These are phyloP conservation scores for Exephanes ischioxanthus DNA, from an alignment of 2,888 invertebrate species.

Conservation along the genomic window DNA sequence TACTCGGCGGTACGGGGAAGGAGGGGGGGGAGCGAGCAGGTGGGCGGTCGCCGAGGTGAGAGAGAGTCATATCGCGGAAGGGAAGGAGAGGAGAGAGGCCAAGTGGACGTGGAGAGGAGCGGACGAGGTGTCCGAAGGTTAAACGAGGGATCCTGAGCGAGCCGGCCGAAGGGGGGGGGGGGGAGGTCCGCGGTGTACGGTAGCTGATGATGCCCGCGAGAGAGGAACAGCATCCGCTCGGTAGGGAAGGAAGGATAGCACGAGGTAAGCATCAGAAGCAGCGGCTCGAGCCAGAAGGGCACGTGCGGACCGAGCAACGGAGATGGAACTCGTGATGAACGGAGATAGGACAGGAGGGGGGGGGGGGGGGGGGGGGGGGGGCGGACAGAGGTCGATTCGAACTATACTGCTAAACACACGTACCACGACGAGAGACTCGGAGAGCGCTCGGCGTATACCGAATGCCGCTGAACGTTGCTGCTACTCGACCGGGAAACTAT, in stretches of 20 bases:
- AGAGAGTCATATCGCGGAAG: slow-evolving; percentile 34
- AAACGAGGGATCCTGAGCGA: slow-evolving; percentile 43
- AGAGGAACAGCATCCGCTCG: slow-evolving; percentile 21
- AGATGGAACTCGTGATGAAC: slow-evolving; percentile 21
- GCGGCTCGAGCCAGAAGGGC: slow-evolving; percentile 49
- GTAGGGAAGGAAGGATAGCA: slow-evolving; percentile 25
- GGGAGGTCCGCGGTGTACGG: slow-evolving; percentile 10
- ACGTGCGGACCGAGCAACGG: slow-evolving; percentile 52
- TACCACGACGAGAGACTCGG: slow-evolving; percentile 2
- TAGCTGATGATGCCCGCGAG: slow-evolving; percentile 50
- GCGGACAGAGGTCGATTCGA: slow-evolving; percentile 31
- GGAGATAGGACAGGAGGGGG: slow-evolving; percentile 19
- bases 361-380: background rate
- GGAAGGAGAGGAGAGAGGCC: slow-evolving; percentile 42
- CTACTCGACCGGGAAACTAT: background rate
- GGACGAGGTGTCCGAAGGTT: slow-evolving; percentile 62
- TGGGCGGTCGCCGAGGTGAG: slow-evolving; percentile 11
- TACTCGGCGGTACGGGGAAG: background rate
- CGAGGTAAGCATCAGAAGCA: slow-evolving; percentile 24
- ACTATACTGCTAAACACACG: slow-evolving; percentile 9
- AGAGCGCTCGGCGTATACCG: slow-evolving; percentile 10
- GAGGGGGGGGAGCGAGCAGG: slow-evolving; percentile 14
- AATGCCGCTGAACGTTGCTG: background rate
- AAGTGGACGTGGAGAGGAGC: slow-evolving; percentile 41
- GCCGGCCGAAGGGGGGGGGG: background rate